Base-by-base conservation (phyloP, 30 jellyfish, hydroid and myxozoan species). In the Aurelia coerulea region DNA sequence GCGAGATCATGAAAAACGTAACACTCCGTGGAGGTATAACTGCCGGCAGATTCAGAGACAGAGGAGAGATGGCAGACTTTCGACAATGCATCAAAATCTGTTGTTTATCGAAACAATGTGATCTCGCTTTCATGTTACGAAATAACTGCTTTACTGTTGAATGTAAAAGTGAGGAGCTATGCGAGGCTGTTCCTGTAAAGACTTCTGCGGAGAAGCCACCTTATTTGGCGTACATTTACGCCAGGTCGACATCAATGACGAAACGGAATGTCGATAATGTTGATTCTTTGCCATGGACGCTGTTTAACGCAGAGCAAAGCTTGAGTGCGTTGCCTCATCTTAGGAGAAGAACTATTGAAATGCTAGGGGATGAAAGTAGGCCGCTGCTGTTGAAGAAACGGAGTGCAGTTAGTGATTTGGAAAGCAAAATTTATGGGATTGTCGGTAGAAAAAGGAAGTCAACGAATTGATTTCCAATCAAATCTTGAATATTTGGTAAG, bases 141-240 rank as follows among this genome's bases (percentile, higher is more conserved):
- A 78, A 89, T 56, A 88, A 90, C 67, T 94, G 99, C 80, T 94
- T 88, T 64, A 74, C 99, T 6, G 99, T 94, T 19, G 96, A 94
- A 80, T 94, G 99, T 58, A 50, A 39, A 59, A 83, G 88, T 72
- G 95, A 85, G 60, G 80, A 71, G 60, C 68, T 90, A 4, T 94
- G 99, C 72, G 96, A 94, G 73, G 97, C 99, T 5, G 97, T 94
- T 39, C 97, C 97, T 18, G 97, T 97, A 5, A 85, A 73, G 66
- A 41, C 97, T 15, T 19, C 95, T 11, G 67, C 80, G 31, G 86
- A 74, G 16, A 34, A 88, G 34, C 97, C 97, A 37, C 88, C 95
- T 11, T n/a, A 56, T 11, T 59, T 94, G 80, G 96, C 97, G 58
- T 94, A 94, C 32, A 90, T 94, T 54, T 89, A 88, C 72, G 99